Evolutionary conservation across 2,888 invertebrate genomes (phyloP).

Genomic region (Cheiracanthium punctorium): DNA sequence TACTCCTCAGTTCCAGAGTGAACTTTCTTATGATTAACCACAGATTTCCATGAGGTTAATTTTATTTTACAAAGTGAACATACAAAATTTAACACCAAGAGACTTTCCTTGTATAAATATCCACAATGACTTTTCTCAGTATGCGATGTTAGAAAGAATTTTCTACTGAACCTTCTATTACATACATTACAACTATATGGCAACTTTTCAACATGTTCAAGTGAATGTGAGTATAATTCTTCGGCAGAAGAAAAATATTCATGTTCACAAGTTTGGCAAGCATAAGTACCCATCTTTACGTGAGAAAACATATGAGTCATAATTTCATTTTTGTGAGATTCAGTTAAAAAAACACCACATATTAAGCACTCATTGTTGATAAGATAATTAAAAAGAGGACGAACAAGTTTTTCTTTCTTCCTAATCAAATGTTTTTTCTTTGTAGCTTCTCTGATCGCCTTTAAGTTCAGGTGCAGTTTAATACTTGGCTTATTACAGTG

Average conservation of each 20-base stretch:
- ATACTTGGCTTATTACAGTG: neutral
- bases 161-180: neutral
- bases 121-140: neutral
- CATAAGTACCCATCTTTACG: neutral
- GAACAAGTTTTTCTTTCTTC: neutral
- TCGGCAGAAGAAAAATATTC: neutral
- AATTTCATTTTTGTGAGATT: neutral
- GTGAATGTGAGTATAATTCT: neutral
- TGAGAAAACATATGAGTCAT: neutral
- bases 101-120: too few relatives aligned
- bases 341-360: neutral
- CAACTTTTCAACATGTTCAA: neutral
- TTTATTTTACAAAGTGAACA: neutral
- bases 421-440: neutral
- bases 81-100: neutral
- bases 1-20: neutral
- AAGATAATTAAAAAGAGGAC: neutral
- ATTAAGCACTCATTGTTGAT: neutral
- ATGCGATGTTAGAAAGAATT: neutral
- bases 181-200: neutral
- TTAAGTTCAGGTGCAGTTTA: neutral
- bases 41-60: neutral
- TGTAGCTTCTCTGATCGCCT: neutral
- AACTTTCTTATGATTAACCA: neutral
- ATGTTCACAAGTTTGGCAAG: neutral